Percentiles rank a stretch among this genome's conserved stretches.
phyloP scores from a whole-genome alignment of 2,113 vertebrate species.

The Rhizomys pruinosus region DNA sequence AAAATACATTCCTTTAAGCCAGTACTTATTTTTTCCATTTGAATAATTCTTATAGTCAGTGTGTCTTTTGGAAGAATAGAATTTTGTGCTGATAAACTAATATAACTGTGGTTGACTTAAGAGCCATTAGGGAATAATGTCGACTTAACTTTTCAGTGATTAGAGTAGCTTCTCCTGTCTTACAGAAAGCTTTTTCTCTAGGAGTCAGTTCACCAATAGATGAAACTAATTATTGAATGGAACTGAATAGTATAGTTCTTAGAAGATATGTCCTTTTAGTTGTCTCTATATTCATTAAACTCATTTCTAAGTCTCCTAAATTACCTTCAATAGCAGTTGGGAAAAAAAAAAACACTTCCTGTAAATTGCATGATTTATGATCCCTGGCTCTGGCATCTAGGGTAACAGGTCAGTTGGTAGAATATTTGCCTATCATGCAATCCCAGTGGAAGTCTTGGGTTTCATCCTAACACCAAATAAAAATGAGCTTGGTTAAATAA shows the following conservation, averaged over 20 bases:
- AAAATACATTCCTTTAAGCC: not conserved
- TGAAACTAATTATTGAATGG: too few species aligned
- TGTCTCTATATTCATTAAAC: not conserved
- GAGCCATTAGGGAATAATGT: not conserved
- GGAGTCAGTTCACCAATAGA: not conserved
- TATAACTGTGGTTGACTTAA: not conserved
- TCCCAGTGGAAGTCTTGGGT: not conserved
- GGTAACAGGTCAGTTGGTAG: too few species aligned
- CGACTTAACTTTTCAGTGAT: not conserved
- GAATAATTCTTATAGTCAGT: not conserved
- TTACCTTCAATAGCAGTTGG: too few species aligned
- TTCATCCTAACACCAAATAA: not conserved
- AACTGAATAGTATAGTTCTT: too few species aligned
- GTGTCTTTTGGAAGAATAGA: not conserved
- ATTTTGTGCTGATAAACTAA: not conserved
- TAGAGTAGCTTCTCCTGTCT: not conserved
- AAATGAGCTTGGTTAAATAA: not conserved
- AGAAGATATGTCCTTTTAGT: not conserved
- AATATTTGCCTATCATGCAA: not conserved
- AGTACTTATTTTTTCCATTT: not conserved
- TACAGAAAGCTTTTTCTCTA: not conserved
- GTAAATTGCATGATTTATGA: not conserved
- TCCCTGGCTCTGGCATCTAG: not conserved
- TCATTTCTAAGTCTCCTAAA: not conserved
- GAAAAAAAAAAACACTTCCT: not conserved